phyloP scores from a whole-genome alignment of 2,888 invertebrate species.

The Callimorpha dominula region DNA sequence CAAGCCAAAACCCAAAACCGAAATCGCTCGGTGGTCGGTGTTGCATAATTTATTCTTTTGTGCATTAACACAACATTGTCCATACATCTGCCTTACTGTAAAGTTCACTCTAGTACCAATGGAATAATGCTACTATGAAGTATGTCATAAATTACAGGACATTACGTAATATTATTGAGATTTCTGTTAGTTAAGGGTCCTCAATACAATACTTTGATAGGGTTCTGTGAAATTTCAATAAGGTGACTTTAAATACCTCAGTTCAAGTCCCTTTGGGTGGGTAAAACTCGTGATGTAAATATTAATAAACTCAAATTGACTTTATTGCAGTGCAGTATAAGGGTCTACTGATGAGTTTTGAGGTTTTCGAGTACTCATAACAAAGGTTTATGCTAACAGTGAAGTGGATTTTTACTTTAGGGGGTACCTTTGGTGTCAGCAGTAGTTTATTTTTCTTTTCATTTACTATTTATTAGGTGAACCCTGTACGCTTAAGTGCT shows the following conservation, averaged over 20 bases:
- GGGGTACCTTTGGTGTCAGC: neutral
- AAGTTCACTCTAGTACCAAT: slow-evolving; percentile 11
- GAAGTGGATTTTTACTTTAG: neutral
- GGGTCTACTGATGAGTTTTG: neutral
- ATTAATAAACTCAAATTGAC: neutral
- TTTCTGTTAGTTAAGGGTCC: neutral
- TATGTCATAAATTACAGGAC: neutral
- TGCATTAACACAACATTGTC: slow-evolving; percentile 50
- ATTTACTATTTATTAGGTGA: neutral
- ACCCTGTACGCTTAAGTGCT: neutral
- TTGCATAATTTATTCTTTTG: slow-evolving; percentile 54
- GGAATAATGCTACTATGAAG: slow-evolving; percentile 45
- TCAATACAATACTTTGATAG: neutral
- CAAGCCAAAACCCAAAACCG: slow-evolving; percentile 43
- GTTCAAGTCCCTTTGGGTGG: neutral
- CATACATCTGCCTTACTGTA: slow-evolving; percentile 16
- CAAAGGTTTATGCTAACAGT: neutral
- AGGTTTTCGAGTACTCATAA: neutral
- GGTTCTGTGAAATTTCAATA: neutral
- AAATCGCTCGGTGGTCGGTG: slow-evolving; percentile 41
- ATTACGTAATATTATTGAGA: neutral
- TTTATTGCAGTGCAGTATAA: neutral
- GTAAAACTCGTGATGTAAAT: neutral
- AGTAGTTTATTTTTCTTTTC: neutral
- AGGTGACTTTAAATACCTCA: neutral